Evolutionary conservation across 2,113 vertebrate genomes (phyloP), one percentile per base, ranked within the genome.

Genomic region (Vicugna pacos): DNA sequence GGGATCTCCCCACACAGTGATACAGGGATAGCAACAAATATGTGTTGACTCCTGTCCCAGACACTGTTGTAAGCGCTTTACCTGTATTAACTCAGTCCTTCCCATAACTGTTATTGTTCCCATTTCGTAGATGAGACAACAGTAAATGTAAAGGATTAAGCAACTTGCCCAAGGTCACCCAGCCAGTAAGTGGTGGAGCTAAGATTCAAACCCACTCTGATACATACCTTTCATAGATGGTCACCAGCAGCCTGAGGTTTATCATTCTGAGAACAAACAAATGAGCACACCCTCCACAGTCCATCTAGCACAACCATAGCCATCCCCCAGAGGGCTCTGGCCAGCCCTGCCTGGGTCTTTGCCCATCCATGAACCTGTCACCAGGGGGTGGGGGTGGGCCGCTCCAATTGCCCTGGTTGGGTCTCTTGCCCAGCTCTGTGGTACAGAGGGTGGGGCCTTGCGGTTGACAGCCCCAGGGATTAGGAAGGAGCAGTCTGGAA

Each of bases 111-210:
- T 72, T 64, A 75, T 52, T 42, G 16, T 72, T 72, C 67, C 54
- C 73, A 70, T 90, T 90, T 76, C 81, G 30, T 26, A 79, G 28
- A 35, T 56, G 65, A 92, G 50, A 52, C n/a, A 28, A 48, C 26
- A 64, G 30, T 89, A 67, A 87, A 87, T 9, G 28, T 81, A 70
- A 83, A 79, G 50, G 54, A 93, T 90, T 67, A 54, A 83, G 46
- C 60, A 79, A 3, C 16, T 89, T 64, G n/a, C 46, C 32, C 38
- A 17, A 15, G 32, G n/a, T 60, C 76, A 72, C 82, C 42, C 26
- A 5, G 52, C 62, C 54, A 60, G 19, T 38, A 64, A 70, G 32
- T 48, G 72, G 13, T n/a, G 0, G 70, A 79, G 70, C 69, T 84
- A 14, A 87, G 35, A 85, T n/a, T 83, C 28, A 4, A 8, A 94